phyloP scores from a whole-genome alignment of 1,140 invertebrate genomes.

The Drosophila tropicalis region DNA sequence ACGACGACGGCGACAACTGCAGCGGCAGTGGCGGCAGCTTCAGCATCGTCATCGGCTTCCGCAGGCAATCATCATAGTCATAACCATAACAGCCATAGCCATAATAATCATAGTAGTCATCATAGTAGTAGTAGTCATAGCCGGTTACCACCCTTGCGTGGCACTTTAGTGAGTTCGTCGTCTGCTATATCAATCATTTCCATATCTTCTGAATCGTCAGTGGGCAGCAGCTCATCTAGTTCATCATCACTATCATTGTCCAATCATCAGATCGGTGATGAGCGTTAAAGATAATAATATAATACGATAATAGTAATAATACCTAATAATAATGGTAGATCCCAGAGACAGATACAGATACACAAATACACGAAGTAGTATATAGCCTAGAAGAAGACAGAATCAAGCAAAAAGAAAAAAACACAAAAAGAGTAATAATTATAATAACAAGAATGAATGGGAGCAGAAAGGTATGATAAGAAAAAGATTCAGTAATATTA shows the following conservation, averaged over 20 bases:
- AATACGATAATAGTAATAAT: conserved; percentile 1
- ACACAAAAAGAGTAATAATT: not conserved
- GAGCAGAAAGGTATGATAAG: not conserved
- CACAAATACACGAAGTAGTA: conserved; percentile 9
- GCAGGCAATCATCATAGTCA: conserved; percentile 11
- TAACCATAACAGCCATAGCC: conserved; percentile 10
- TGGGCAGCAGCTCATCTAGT: conserved; percentile 63
- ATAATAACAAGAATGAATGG: not conserved
- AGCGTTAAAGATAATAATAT: conserved; percentile 29
- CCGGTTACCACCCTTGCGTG: conserved; percentile 57
- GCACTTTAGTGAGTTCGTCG: conserved; percentile 68
- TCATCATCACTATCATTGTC: conserved; percentile 65
- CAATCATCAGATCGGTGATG: conserved; percentile 40
- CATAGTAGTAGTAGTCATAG: conserved; percentile 36
- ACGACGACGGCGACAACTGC: conserved; percentile 4
- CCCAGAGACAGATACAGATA: conserved; percentile 26
- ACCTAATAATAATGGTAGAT: conserved; percentile 1
- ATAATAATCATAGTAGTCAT: conserved; percentile 12
- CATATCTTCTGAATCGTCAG: conserved; percentile 80
- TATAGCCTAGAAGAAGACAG: conserved; percentile 10
- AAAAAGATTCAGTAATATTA: not conserved
- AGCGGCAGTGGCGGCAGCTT: not conserved
- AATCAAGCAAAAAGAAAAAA: not conserved
- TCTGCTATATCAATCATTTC: conserved; percentile 79
- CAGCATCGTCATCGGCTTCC: not conserved